phyloP scores from a whole-genome alignment of 2,888 invertebrate species.

The Melieria crassipennis region DNA sequence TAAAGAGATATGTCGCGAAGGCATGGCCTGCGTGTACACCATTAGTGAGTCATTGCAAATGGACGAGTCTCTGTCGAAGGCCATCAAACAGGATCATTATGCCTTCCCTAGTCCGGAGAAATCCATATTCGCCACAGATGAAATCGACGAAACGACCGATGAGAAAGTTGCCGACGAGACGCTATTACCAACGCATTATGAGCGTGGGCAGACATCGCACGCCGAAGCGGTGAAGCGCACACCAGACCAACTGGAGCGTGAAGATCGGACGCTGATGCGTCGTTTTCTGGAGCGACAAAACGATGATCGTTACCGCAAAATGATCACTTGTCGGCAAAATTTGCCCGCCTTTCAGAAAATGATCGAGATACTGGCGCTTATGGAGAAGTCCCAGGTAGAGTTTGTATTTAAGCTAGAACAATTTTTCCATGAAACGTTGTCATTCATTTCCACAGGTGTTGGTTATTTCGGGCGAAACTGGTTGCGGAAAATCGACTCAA shows the following conservation, averaged over 20 bases:
- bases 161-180: slow-evolving; percentile 38
- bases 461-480: slow-evolving; percentile 85
- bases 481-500: slow-evolving; percentile 87
- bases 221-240: slow-evolving; percentile 67
- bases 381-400: slow-evolving; percentile 72
- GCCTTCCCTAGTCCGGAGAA: slow-evolving; percentile 69
- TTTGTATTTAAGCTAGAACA: not conserved
- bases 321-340: slow-evolving; percentile 72
- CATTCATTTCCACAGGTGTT: slow-evolving; percentile 45
- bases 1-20: slow-evolving; percentile 71
- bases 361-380: slow-evolving; percentile 74
- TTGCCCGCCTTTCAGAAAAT: slow-evolving; percentile 80
- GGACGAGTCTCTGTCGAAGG: slow-evolving; percentile 73
- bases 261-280: slow-evolving; percentile 73
- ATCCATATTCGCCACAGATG: slow-evolving; percentile 70
- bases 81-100: slow-evolving; percentile 69
- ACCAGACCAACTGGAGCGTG: slow-evolving; percentile 69
- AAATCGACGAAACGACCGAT: slow-evolving; percentile 50
- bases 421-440: not conserved
- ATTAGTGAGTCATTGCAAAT: slow-evolving; percentile 77
- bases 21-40: slow-evolving; percentile 78
- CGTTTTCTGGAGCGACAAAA: slow-evolving; percentile 72
- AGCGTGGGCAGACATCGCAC: slow-evolving; percentile 70
- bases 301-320: slow-evolving; percentile 73
- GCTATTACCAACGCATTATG: slow-evolving; percentile 71